phyloP scores from a whole-genome alignment of 2,888 invertebrate species.

The Agrotis puta region DNA sequence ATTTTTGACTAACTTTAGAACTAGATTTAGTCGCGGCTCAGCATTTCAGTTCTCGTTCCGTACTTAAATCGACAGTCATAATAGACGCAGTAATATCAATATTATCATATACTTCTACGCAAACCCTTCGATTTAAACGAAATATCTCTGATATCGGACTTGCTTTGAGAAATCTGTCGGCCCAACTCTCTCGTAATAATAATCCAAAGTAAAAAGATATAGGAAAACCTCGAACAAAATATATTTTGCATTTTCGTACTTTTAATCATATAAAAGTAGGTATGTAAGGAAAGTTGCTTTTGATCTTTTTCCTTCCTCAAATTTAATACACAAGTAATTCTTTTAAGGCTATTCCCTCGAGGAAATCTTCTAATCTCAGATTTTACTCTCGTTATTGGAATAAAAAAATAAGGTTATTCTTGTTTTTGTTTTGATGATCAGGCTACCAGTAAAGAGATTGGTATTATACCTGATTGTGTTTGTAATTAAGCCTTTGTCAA shows the following conservation, averaged over 20 bases:
- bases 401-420: slow-evolving; percentile 39
- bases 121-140: no score
- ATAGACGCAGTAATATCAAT: no score
- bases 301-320: slow-evolving; percentile 44
- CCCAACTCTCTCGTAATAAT: not conserved
- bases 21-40: no score
- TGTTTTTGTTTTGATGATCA: slow-evolving; percentile 51
- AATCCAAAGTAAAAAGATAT: not conserved
- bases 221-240: not conserved
- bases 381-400: slow-evolving; percentile 53
- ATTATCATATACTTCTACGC: no score
- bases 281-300: slow-evolving; percentile 27
- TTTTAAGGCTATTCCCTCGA: slow-evolving; percentile 46
- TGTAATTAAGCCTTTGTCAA: no score
- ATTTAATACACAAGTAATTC: slow-evolving; percentile 54
- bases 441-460: slow-evolving; percentile 23
- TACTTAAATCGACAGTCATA: no score
- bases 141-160: no score
- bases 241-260: not conserved
- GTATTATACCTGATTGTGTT: slow-evolving; percentile 5
- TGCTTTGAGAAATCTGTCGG: not conserved
- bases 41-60: no score
- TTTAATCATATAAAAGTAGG: slow-evolving; percentile 29
- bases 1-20: no score
- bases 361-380: slow-evolving; percentile 50